Evolutionary conservation across 2,888 invertebrate genomes (phyloP).

Genomic region (Xylocampa areola): DNA sequence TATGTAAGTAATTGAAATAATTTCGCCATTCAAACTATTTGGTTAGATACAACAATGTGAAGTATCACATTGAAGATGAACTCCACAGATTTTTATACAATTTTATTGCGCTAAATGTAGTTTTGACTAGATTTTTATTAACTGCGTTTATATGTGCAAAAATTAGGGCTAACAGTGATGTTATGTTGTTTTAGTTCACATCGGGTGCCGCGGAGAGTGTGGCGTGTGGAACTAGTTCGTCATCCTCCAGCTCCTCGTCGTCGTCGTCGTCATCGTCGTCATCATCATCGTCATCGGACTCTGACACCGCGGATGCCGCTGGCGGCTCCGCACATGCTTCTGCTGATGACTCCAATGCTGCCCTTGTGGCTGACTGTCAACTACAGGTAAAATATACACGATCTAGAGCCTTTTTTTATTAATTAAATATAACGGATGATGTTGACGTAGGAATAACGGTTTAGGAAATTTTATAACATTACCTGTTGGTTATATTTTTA

Average conservation of each 20-base stretch:
- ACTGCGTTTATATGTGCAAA: no score
- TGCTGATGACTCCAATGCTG: conserved; percentile 88
- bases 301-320: conserved; percentile 83
- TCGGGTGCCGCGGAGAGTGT: conserved; percentile 79
- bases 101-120: no score
- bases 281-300: conserved; percentile 85
- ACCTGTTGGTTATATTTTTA: no score
- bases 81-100: conserved; percentile 16
- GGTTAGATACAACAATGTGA: conserved; percentile 15
- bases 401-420: no score
- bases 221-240: conserved; percentile 83
- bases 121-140: no score
- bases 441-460: no score
- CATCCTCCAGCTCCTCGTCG: conserved; percentile 82
- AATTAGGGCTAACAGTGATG: conserved; percentile 3
- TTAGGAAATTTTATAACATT: background rate
- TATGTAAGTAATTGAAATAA: conserved; percentile 41
- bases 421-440: no score
- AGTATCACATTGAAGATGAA: conserved; percentile 13
- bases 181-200: conserved; percentile 72
- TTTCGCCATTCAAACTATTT: conserved; percentile 26
- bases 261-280: conserved; percentile 86
- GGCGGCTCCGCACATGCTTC: conserved; percentile 80
- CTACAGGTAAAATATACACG: conserved; percentile 80
- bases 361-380: conserved; percentile 89